Evolutionary conservation across 2,113 vertebrate genomes (phyloP).

Genomic region (Notarius lentiginosus): DNA sequence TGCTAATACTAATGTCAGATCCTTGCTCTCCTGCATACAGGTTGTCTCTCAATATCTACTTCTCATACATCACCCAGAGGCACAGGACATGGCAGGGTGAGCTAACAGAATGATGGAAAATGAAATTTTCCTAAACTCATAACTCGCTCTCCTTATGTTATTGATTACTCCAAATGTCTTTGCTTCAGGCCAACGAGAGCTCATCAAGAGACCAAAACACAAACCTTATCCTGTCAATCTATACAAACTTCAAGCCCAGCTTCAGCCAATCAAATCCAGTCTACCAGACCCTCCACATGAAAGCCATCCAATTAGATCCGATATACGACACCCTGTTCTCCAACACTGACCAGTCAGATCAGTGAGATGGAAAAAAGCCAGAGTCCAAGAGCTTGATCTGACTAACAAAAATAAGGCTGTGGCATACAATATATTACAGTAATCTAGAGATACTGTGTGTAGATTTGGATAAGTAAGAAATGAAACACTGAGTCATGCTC

Average conservation of each 20-base stretch:
- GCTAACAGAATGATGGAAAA: background rate
- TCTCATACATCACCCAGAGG: background rate
- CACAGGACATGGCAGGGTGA: background rate
- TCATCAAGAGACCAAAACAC: background rate
- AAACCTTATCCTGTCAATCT: background rate
- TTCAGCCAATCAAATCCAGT: background rate
- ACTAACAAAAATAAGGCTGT: background rate
- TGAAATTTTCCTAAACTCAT: background rate
- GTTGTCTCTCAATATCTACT: background rate
- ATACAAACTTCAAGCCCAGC: background rate
- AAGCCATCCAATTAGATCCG: background rate
- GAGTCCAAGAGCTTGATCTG: background rate
- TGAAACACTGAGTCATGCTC: background rate
- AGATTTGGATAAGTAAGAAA: background rate
- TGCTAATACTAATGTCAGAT: background rate
- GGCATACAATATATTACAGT: background rate
- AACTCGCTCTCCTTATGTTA: too few relatives aligned
- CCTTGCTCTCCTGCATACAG: background rate
- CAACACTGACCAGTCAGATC: background rate
- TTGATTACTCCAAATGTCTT: background rate
- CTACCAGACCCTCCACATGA: background rate
- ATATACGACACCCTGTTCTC: background rate
- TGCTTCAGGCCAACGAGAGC: background rate
- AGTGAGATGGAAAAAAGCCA: background rate
- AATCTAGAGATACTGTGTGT: background rate